Percentiles rank a stretch among this genome's conserved stretches.
These are phyloP conservation scores for Eupsilia transversa DNA, from an alignment of 2,888 invertebrate species.

Conservation along the genomic window DNA sequence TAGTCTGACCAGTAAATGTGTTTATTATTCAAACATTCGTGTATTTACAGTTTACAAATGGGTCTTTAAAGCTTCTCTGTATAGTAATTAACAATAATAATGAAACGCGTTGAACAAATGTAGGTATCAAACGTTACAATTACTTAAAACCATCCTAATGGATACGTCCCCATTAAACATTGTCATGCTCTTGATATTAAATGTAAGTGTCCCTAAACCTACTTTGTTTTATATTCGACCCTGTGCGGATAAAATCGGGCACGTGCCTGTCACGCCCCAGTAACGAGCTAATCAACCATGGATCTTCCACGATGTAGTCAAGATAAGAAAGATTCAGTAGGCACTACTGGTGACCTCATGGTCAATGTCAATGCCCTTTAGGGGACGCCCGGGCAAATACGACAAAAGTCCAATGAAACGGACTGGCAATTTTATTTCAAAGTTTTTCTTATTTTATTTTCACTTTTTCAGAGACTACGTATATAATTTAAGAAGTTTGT, in stretches of 20 bases:
- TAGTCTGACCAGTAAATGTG: neutral
- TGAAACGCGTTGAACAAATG: slow-evolving; percentile 9
- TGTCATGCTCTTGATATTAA: slow-evolving; percentile 15
- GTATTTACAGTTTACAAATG: slow-evolving; percentile 9
- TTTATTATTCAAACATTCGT: slow-evolving; percentile 4
- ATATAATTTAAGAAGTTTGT: slow-evolving; percentile 5
- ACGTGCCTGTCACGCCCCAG: slow-evolving; percentile 10
- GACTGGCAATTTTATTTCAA: slow-evolving; percentile 12
- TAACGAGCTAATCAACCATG: slow-evolving; percentile 14
- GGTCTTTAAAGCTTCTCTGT: slow-evolving; percentile 1
- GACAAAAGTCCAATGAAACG: slow-evolving; percentile 17
- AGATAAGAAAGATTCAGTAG: slow-evolving; percentile 9
- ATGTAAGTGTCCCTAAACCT: slow-evolving; percentile 32
- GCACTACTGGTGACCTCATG: slow-evolving; percentile 16
- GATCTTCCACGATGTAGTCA: slow-evolving; percentile 16
- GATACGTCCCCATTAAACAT: slow-evolving; percentile 39
- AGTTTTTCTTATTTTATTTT: slow-evolving; percentile 17
- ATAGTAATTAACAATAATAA: slow-evolving; percentile 15
- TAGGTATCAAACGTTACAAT: slow-evolving; percentile 22
- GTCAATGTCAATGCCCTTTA: slow-evolving; percentile 38
- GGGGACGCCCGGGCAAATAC: slow-evolving; percentile 24
- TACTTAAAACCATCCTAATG: slow-evolving; percentile 36
- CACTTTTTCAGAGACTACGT: slow-evolving; percentile 2
- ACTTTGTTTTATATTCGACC: slow-evolving; percentile 19
- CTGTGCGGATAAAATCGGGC: slow-evolving; percentile 15